Evolutionary conservation across 1,140 invertebrate species (phyloP).

Genomic region (Caerostris extrusa): DNA sequence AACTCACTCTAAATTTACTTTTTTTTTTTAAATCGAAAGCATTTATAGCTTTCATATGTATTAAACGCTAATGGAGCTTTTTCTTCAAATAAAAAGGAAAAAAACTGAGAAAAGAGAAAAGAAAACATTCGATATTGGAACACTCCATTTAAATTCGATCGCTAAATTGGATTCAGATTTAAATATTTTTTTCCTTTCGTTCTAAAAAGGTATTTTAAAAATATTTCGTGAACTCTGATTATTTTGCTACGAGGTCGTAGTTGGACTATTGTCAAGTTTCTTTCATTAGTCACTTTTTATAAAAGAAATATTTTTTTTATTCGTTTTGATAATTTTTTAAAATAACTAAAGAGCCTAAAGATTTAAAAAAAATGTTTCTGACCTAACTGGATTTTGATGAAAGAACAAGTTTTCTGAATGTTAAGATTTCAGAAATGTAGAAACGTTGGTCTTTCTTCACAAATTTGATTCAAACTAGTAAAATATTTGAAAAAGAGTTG

Average conservation of each 20-base stretch:
- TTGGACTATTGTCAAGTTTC: neutral
- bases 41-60: conserved; percentile 38
- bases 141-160: conserved; percentile 39
- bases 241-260: neutral
- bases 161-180: conserved; percentile 42
- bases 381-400: neutral
- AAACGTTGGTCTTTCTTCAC: neutral
- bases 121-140: conserved; percentile 35
- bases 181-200: neutral
- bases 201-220: neutral
- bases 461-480: neutral
- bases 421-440: neutral
- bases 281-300: neutral
- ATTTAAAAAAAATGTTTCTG: neutral
- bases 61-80: conserved; percentile 37
- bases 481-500: neutral
- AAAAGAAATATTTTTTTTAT: neutral
- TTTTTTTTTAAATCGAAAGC: neutral
- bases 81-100: neutral
- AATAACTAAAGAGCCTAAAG: neutral
- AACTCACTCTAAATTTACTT: neutral
- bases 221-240: neutral
- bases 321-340: neutral
- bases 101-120: neutral
- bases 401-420: neutral